Evolutionary conservation across 2,888 invertebrate genomes (phyloP), one percentile per base, ranked within the genome.

Genomic region (Cheilosia variabilis): DNA sequence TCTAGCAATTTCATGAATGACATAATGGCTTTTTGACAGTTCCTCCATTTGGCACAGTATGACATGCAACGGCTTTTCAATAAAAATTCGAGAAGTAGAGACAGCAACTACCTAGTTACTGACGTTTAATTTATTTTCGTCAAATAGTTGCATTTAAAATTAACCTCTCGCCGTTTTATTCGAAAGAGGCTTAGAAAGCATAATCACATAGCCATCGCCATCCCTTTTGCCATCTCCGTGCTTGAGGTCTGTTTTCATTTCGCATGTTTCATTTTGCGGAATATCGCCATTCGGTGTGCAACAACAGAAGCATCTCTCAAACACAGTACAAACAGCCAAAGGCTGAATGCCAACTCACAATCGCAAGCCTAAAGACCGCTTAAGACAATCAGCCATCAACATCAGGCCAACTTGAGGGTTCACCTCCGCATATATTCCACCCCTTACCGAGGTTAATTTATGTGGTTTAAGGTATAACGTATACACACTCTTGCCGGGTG

Each of bases 371-470:
- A 52, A 68, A 50, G 27, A 19, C 62, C n/a, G 78, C 68, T 78
- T 68, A 43, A 78, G 63, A 52, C 62, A 68, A 78, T 83, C 83
- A 73, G 68, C 58, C 57, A 65, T 31, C 63, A 65, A 62, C 78
- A 81, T 55, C 50, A 52, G 41, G 43, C n/a, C 34, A 47, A 68
- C 52, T 50, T 45, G 43, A 43, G 22, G 52, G 57, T 43, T 53
- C 58, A 62, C 78, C 75, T 72, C 24, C 37, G 37, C 43, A 47
- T 2, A 47, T 31, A 7, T 43, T 27, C 17, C 47, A 27, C 47
- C 57, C 31, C 68, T 37, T 27, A 17, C 69, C 47, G 10, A 55
- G 45, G 47, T 13, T 65, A 17, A 37, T 60, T 53, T 50, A 50
- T 41, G 62, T 53, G 50, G 69, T 75, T 75, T 45, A 43, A 78